These are phyloP conservation scores for Danionella cerebrum DNA, from an alignment of 2,113 vertebrate genomes.

Conservation along the genomic window DNA sequence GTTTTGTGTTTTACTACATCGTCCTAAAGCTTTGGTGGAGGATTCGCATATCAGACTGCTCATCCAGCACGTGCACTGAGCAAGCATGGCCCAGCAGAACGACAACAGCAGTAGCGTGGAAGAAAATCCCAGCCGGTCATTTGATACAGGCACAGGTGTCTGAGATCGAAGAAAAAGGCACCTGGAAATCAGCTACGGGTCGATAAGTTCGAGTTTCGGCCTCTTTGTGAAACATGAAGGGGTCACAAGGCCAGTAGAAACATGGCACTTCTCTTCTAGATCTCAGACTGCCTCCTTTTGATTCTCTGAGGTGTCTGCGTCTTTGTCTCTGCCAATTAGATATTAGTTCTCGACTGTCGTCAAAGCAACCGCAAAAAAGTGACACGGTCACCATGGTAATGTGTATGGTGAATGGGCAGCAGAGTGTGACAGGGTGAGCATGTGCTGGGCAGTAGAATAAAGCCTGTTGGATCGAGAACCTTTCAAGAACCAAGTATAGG, in stretches of 20 bases:
- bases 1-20: too few species aligned
- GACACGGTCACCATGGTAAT: slow-evolving; percentile 43
- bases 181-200: neutral
- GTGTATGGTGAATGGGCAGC: slow-evolving; percentile 17
- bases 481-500: neutral
- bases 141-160: neutral
- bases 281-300: neutral
- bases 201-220: neutral
- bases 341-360: slow-evolving; percentile 40
- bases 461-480: neutral
- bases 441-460: neutral
- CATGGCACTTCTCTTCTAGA: neutral
- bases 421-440: neutral
- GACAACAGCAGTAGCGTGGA: slow-evolving; percentile 12
- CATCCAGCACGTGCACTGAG: slow-evolving; percentile 10
- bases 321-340: slow-evolving; percentile 39
- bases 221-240: neutral
- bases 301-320: neutral
- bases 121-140: neutral
- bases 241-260: neutral
- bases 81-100: slow-evolving; percentile 7
- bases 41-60: neutral
- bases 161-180: neutral
- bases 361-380: slow-evolving; percentile 51
- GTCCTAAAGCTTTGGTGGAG: too few species aligned